phyloP scores from a whole-genome alignment of 2,113 vertebrate genomes.

The Ceyx cyanopectus region DNA sequence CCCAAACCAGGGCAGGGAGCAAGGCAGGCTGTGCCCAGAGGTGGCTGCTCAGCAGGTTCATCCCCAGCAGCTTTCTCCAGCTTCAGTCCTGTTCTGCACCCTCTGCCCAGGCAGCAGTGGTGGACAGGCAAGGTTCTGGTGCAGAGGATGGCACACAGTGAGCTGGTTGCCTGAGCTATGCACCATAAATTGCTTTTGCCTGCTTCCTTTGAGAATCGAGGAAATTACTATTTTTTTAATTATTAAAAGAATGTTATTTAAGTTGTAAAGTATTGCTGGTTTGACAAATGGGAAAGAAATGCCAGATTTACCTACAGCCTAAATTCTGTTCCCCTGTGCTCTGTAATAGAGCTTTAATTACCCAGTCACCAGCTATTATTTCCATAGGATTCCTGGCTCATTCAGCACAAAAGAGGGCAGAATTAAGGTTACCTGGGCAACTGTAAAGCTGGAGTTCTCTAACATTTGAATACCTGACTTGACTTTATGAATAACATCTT shows the following conservation, averaged over 20 bases:
- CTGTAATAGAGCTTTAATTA: conserved; percentile 51
- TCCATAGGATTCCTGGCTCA: conserved; percentile 28
- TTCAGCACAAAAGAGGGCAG: conserved; percentile 40
- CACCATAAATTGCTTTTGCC: not conserved
- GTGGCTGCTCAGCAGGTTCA: not conserved
- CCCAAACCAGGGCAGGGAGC: no score
- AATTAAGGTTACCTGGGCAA: conserved; percentile 58
- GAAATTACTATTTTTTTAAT: not conserved
- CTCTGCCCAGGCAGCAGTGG: not conserved
- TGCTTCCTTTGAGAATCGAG: not conserved
- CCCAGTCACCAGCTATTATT: conserved; percentile 42
- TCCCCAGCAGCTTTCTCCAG: not conserved
- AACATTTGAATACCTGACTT: conserved; percentile 38
- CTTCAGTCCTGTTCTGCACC: not conserved
- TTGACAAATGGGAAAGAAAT: conserved; percentile 13
- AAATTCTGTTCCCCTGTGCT: conserved; percentile 10
- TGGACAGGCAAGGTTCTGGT: not conserved
- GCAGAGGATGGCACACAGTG: not conserved
- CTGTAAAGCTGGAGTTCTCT: conserved; percentile 51
- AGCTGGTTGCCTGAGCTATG: not conserved
- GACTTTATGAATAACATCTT: not conserved
- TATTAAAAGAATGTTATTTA: not conserved
- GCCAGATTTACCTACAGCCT: not conserved
- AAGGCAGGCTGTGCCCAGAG: not conserved
- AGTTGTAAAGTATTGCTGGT: not conserved